These are phyloP conservation scores for Triplophysa siluroides DNA, from an alignment of 2,113 vertebrate species.

Conservation along the genomic window DNA sequence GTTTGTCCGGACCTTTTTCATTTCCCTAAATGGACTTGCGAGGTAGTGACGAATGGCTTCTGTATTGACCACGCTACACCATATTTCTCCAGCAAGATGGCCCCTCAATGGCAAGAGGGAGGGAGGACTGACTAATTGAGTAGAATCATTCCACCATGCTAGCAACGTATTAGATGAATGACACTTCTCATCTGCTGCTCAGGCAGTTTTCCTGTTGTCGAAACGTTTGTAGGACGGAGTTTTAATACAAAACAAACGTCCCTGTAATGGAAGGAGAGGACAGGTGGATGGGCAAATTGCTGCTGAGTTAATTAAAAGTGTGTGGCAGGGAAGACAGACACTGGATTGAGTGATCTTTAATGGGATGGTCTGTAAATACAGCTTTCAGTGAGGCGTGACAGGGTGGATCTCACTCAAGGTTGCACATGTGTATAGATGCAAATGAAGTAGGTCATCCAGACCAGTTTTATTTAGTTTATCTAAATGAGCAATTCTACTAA, in stretches of 20 bases:
- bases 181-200: conserved; percentile 81
- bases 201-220: conserved; percentile 63
- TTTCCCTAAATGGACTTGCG: conserved; percentile 86
- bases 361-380: conserved; percentile 49
- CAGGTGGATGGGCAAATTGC: conserved; percentile 60
- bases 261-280: conserved; percentile 67
- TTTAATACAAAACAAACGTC: conserved; percentile 78
- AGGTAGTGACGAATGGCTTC: conserved; percentile 80
- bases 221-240: conserved; percentile 72
- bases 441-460: background rate
- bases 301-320: conserved; percentile 69
- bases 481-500: no score
- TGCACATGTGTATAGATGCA: conserved; percentile 6
- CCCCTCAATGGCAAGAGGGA: conserved; percentile 76
- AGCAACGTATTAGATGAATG: conserved; percentile 61
- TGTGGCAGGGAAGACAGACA: conserved; percentile 43
- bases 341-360: conserved; percentile 61
- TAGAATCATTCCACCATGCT: conserved; percentile 75
- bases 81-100: conserved; percentile 85
- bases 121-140: conserved; percentile 76
- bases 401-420: conserved; percentile 11
- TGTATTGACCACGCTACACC: conserved; percentile 82
- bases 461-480: background rate
- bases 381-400: background rate
- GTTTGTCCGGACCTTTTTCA: conserved; percentile 85